phyloP scores from a whole-genome alignment of 2,113 vertebrate genomes.

The Trichomycterus rosablanca region DNA sequence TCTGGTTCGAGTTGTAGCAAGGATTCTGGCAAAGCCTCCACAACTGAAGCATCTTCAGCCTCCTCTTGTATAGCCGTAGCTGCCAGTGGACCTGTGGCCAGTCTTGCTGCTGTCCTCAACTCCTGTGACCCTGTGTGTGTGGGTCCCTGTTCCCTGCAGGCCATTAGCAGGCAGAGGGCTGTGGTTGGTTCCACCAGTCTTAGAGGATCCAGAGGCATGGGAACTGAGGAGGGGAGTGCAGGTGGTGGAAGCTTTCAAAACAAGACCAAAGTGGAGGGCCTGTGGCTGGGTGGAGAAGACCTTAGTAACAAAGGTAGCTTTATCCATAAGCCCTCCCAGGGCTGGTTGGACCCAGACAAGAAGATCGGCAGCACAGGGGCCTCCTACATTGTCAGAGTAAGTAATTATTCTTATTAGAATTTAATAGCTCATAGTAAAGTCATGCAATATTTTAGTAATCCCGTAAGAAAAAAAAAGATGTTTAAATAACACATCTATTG shows the following conservation, averaged over 20 bases:
- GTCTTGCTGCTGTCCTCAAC: slow-evolving; percentile 77
- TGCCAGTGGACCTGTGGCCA: slow-evolving; percentile 66
- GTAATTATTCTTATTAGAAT: slow-evolving; percentile 53
- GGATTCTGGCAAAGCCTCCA: slow-evolving; percentile 61
- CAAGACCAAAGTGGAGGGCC: slow-evolving; percentile 70
- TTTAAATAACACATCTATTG: no score
- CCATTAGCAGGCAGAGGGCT: slow-evolving; percentile 67
- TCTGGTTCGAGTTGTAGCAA: slow-evolving; percentile 73
- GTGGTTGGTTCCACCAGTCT: slow-evolving; percentile 40
- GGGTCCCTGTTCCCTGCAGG: slow-evolving; percentile 79
- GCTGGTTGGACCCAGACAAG: slow-evolving; percentile 90
- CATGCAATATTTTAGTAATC: no score
- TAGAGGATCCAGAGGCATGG: slow-evolving; percentile 50
- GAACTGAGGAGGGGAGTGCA: slow-evolving; percentile 55
- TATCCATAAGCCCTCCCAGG: slow-evolving; percentile 92
- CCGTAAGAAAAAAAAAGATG: background rate
- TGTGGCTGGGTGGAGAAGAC: slow-evolving; percentile 72
- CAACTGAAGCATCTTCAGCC: slow-evolving; percentile 37
- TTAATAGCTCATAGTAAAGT: background rate
- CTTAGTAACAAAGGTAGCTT: slow-evolving; percentile 85
- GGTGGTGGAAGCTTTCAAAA: slow-evolving; percentile 54
- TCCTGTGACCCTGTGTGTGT: slow-evolving; percentile 86
- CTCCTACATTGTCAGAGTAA: slow-evolving; percentile 91
- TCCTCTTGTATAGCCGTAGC: slow-evolving; percentile 48
- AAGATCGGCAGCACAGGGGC: slow-evolving; percentile 83